Percentiles rank a stretch among this genome's conserved stretches.
Evolutionary conservation across 2,797 vertebrate genomes (phyloP).

Genomic region (Yasuhikotakia modesta): DNA sequence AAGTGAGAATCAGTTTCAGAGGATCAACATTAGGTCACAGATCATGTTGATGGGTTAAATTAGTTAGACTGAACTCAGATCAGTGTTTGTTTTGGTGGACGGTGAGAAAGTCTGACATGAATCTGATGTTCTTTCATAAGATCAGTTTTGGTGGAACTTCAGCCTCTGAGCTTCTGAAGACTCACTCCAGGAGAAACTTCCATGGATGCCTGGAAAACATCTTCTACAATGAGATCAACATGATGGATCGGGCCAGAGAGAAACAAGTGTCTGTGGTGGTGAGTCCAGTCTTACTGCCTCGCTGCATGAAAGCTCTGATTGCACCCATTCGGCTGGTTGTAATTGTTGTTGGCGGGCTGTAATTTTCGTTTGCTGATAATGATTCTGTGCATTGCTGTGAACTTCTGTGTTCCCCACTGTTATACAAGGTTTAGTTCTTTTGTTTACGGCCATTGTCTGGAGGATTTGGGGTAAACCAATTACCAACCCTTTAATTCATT

Average conservation of each 20-base stretch:
- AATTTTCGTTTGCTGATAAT: constrained; percentile 10
- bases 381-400: not conserved
- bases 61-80: too few species aligned
- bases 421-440: not conserved
- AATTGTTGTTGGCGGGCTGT: not conserved
- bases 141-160: constrained; percentile 88
- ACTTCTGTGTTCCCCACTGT: constrained; percentile 14
- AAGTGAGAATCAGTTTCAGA: too few species aligned
- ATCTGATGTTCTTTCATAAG: constrained; percentile 78
- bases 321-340: not conserved
- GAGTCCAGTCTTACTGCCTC: constrained; percentile 54
- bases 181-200: constrained; percentile 77
- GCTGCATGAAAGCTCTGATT: not conserved
- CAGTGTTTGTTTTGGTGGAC: not conserved
- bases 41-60: too few species aligned
- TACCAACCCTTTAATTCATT: constrained; percentile 51
- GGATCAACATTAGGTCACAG: not conserved
- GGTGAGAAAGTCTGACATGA: constrained; percentile 30
- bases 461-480: constrained; percentile 53
- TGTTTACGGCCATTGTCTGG: constrained; percentile 12
- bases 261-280: constrained; percentile 81
- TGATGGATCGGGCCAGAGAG: constrained; percentile 81
- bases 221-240: constrained; percentile 83
- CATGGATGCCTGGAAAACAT: constrained; percentile 93
- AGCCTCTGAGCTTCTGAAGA: constrained; percentile 75